Conservation (phyloP, 2,113 vertebrate species). For the Rhea americana region DNA sequence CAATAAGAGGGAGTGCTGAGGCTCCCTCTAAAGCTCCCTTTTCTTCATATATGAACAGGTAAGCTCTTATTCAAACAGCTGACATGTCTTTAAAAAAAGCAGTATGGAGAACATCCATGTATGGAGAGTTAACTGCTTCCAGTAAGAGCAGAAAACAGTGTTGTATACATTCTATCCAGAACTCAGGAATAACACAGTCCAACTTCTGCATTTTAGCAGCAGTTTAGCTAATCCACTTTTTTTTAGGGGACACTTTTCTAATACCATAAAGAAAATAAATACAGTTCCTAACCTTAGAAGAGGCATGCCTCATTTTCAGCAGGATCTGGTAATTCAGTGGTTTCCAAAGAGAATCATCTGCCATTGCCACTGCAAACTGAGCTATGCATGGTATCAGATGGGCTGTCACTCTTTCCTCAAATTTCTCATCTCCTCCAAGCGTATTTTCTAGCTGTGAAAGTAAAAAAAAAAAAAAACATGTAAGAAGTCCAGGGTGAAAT, state of each 20-base stretch:
- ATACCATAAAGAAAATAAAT: neutral
- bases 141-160: neutral
- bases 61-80: neutral
- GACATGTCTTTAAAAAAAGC: neutral
- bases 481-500: neutral
- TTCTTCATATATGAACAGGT: neutral
- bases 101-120: neutral
- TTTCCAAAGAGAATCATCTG: constrained; percentile 93
- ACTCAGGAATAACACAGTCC: neutral
- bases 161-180: neutral
- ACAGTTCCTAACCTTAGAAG: constrained; percentile 81
- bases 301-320: constrained; percentile 87
- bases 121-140: neutral
- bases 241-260: neutral
- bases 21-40: neutral
- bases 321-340: constrained; percentile 93
- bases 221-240: neutral
- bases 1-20: neutral
- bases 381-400: constrained; percentile 89
- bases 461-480: neutral
- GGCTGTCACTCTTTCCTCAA: constrained; percentile 80
- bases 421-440: constrained; percentile 83
- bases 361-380: constrained; percentile 90
- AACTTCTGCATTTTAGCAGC: neutral
- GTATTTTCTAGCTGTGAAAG: constrained; percentile 88